phyloP scores from a whole-genome alignment of 2,113 vertebrate genomes.

The Gadus macrocephalus region DNA sequence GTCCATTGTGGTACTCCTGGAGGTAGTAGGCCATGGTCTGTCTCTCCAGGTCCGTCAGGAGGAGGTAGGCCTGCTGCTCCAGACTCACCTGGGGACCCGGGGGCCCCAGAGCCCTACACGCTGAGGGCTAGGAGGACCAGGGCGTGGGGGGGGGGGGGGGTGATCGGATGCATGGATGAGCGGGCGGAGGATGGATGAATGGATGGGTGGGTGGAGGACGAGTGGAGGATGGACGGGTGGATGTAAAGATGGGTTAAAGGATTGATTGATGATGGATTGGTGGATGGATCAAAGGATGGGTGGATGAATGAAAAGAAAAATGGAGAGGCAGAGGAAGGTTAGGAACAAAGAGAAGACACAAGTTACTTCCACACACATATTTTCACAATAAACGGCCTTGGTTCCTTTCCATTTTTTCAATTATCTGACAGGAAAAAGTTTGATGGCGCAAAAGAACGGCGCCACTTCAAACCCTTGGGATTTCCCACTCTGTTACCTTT shows the following conservation, averaged over 20 bases:
- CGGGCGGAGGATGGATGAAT: background rate
- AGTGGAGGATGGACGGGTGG: background rate
- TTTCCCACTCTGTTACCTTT: constrained; percentile 17
- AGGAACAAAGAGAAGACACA: background rate
- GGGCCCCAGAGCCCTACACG: constrained; percentile 76
- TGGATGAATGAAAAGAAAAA: background rate
- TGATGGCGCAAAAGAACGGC: constrained; percentile 17
- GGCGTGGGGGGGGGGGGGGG: background rate
- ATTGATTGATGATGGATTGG: background rate
- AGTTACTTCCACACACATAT: background rate
- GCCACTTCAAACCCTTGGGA: constrained; percentile 21
- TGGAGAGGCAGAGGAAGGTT: background rate
- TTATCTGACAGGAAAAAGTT: background rate
- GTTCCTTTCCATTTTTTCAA: no score
- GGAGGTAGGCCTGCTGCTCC: constrained; percentile 85
- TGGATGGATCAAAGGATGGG: background rate
- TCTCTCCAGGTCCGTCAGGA: constrained; percentile 81
- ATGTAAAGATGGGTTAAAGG: background rate
- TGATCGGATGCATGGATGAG: background rate
- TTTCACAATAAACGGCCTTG: no score
- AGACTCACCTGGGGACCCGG: constrained; percentile 77
- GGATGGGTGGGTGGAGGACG: background rate
- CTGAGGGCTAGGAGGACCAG: constrained; percentile 66
- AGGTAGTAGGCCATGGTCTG: constrained; percentile 91
- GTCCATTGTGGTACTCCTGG: constrained; percentile 83